Evolutionary conservation across 2,797 vertebrate species (phyloP).

Genomic region (Lophius americanus): DNA sequence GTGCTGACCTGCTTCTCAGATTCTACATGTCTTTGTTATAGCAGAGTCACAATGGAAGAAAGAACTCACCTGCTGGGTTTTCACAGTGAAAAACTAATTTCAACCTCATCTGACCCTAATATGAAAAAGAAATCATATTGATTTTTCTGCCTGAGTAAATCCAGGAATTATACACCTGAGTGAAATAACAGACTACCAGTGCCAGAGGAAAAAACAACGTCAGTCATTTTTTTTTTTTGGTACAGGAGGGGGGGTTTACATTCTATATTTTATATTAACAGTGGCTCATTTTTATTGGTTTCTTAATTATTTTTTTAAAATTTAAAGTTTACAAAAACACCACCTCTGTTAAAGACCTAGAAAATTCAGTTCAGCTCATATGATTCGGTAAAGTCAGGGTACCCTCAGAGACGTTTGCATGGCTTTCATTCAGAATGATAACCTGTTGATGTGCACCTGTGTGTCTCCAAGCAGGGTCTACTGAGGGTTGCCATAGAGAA

Average conservation of each 20-base stretch:
- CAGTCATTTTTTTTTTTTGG: constrained; percentile 4
- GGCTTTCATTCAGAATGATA: constrained; percentile 46
- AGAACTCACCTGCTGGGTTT: constrained; percentile 36
- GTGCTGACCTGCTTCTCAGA: constrained; percentile 77
- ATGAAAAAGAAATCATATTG: constrained; percentile 8
- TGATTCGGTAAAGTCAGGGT: neutral
- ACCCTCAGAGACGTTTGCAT: neutral
- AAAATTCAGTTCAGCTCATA: neutral
- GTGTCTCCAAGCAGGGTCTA: constrained; percentile 90
- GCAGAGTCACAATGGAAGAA: constrained; percentile 51
- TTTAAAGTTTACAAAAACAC: neutral
- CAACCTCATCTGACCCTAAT: constrained; percentile 29
- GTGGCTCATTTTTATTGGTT: neutral
- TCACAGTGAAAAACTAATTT: constrained; percentile 28
- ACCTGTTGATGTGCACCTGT: constrained; percentile 73
- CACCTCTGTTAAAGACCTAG: neutral
- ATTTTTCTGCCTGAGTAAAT: constrained; percentile 15
- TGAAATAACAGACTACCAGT: constrained; percentile 12
- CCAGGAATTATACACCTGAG: neutral
- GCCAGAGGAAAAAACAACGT: neutral
- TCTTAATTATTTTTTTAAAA: neutral
- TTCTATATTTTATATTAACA: neutral
- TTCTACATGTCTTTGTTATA: constrained; percentile 68
- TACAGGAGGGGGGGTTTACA: neutral
- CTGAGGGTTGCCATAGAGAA: constrained; percentile 99